A percentile compares a stretch with the other conserved stretches of the same genome.
These are phyloP conservation scores for Catharus minimus DNA, from an alignment of 2,113 vertebrate genomes.

Conservation along the genomic window DNA sequence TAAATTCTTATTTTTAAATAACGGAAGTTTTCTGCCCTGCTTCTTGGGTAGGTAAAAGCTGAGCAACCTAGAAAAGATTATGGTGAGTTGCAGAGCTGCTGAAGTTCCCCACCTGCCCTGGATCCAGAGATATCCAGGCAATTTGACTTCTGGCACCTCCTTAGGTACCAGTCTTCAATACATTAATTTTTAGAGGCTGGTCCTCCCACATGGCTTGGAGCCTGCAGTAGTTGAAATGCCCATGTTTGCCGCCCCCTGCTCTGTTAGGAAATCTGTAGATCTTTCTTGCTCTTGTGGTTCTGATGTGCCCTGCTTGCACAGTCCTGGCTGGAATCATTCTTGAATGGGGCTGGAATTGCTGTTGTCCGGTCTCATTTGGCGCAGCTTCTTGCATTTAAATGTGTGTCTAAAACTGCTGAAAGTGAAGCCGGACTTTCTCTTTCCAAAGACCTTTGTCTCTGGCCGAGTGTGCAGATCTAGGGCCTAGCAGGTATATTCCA, in stretches of 20 bases:
- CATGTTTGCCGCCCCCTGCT: neutral
- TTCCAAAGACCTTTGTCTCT: neutral
- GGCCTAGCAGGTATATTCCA: neutral
- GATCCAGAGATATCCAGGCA: neutral
- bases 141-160: neutral
- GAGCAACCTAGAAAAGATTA: neutral
- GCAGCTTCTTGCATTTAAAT: neutral
- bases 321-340: neutral
- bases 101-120: neutral
- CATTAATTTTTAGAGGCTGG: neutral
- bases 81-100: neutral
- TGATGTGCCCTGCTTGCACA: neutral
- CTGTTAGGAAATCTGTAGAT: neutral
- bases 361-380: neutral
- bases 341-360: neutral
- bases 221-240: neutral
- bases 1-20: neutral
- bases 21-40: neutral
- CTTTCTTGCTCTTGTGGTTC: neutral
- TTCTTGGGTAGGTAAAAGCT: neutral
- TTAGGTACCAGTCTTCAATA: neutral
- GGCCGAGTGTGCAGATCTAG: neutral
- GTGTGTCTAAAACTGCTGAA: neutral
- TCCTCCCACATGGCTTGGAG: fast-evolving
- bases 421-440: neutral